Conservation (phyloP, 1,140 invertebrate species). For the Meloidogyne exigua region DNA sequence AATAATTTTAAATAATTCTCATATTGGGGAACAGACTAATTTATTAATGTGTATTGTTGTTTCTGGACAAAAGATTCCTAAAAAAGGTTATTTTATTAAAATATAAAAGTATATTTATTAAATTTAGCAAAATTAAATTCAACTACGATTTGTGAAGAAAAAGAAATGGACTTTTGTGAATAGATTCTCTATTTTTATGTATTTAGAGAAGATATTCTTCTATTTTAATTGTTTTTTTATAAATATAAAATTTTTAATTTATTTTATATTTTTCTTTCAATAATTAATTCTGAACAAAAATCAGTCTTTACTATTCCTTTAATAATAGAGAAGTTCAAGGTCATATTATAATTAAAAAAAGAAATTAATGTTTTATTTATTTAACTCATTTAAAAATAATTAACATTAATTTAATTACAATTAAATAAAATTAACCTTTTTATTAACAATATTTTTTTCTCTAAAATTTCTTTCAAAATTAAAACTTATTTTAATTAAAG, state of each 20-base stretch:
- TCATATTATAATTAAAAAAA: too few species aligned
- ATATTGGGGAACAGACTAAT: background rate
- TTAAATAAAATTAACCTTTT: background rate
- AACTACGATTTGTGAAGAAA: background rate
- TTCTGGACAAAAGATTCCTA: background rate
- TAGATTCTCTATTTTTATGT: background rate
- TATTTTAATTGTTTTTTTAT: background rate
- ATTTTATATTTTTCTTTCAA: background rate
- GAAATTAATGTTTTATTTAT: too few species aligned
- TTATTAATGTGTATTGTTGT: background rate
- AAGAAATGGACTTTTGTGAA: background rate
- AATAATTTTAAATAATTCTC: slow-evolving; percentile 13
- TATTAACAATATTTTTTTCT: background rate
- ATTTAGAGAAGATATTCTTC: too few species aligned
- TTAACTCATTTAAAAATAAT: too few species aligned
- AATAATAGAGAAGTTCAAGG: too few species aligned
- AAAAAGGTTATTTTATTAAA: background rate
- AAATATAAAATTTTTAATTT: too few species aligned
- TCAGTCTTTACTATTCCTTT: too few species aligned
- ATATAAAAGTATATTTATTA: background rate
- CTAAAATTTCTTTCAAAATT: background rate
- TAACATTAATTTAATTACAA: too few species aligned
- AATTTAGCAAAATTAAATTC: background rate
- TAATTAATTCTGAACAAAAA: too few species aligned
- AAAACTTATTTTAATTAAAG: too few species aligned